Evolutionary conservation across 2,113 vertebrate genomes (phyloP), one percentile per base, ranked within the genome.

Genomic region (Cygnus atratus): DNA sequence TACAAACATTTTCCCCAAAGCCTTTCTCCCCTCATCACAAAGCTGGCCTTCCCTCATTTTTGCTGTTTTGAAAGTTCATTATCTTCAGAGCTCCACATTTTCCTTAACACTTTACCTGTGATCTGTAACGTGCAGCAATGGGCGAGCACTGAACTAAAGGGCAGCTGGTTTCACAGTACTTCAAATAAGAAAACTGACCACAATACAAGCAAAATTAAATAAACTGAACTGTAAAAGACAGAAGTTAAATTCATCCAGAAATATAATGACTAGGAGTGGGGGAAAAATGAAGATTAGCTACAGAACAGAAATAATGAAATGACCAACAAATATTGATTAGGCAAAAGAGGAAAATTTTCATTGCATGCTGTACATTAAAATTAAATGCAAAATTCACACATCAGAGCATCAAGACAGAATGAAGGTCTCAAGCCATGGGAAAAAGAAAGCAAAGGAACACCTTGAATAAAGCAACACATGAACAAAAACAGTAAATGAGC

Each of bases 81-180:
- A 12, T 24, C 37, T 50, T 67, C 28, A 59, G 12, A 74, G 66
- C 48, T 18, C 39, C 48, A 55, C 25, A 5, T 39, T 75, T 67
- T 33, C 68, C 73, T 17, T 33, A 57, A 79, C 31, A 4, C 43
- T 79, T 88, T n/a, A 46, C 65, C 54, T 68, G 57, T 63, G 37
- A 75, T 33, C 68, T 72, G 67, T n/a, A 83, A 50, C 5, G 66
- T 70, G 77, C 86, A 85, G 74, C 73, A 91, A 83, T 28, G 41
- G 62, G 41, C 77, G 82, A 92, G 94, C 87, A 84, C 70, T 39
- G 46, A 87, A 59, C 73, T 80, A 46, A 95, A 95, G 87, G 87
- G 93, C 92, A 94, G 93, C 57, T 81, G 28, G 78, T 88, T 96
- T 97, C 96, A 96, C 96, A 96, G 96, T 95, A 94, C 88, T 97